phyloP scores from a whole-genome alignment of 2,113 vertebrate genomes.

The Origma solitaria region DNA sequence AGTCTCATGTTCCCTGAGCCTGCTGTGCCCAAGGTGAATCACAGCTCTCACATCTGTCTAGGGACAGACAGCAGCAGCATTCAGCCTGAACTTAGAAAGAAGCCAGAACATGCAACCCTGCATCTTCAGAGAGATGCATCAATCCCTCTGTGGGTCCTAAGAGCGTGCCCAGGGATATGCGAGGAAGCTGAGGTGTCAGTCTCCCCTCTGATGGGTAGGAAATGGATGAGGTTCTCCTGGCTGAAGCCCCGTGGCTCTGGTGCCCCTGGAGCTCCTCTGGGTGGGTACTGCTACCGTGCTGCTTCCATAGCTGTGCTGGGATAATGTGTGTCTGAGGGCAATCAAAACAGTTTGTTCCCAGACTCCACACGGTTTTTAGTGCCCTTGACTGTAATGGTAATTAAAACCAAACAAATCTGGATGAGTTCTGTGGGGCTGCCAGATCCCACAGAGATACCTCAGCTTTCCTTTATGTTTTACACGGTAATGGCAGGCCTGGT shows the following conservation, averaged over 20 bases:
- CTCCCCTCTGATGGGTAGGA: not conserved
- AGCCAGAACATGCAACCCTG: not conserved
- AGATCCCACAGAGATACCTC: constrained; percentile 25
- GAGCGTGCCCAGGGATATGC: not conserved
- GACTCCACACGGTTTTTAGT: constrained; percentile 3
- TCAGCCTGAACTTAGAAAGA: not conserved
- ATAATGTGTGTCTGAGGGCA: constrained; percentile 4
- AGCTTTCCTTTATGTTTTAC: constrained; percentile 17
- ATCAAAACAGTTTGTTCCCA: constrained; percentile 31
- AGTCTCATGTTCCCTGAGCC: not conserved
- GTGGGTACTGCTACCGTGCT: fast-evolving
- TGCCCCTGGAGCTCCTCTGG: not conserved
- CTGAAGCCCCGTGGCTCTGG: not conserved
- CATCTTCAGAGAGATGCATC: not conserved
- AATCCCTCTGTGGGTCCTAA: no score
- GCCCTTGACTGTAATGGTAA: constrained; percentile 16
- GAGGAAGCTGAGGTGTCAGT: not conserved
- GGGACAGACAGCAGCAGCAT: not conserved
- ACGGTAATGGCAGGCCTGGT: not conserved
- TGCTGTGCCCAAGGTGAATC: not conserved
- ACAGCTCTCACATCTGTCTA: not conserved
- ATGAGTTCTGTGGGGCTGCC: not conserved
- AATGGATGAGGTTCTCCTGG: not conserved
- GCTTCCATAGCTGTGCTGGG: not conserved
- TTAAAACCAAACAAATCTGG: constrained; percentile 55